Base-by-base conservation (phyloP, 2,113 vertebrate species). In the Scalopus aquaticus region DNA sequence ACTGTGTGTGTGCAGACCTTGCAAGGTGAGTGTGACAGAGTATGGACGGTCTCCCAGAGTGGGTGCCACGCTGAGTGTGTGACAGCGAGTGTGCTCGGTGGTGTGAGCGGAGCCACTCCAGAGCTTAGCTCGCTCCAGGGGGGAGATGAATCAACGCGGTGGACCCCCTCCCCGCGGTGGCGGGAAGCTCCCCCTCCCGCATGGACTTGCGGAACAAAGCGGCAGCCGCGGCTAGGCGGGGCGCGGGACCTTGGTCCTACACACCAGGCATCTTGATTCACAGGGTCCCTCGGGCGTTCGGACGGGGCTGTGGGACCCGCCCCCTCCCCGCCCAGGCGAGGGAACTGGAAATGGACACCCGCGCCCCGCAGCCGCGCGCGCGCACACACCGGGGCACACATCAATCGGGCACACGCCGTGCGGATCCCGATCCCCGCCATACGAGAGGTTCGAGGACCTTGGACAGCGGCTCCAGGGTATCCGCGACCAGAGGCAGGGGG, bases 101-200 rank as follows among this genome's bases (percentile, higher is more conserved):
- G 49, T 92, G 92, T 39, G 13, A 58, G 73, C 16, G 79, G 70
- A 93, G 46, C 72, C 85, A 44, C 77, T 69, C 12, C 32, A 90
- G 72, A 64, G 11, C 82, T 5, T 46, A 84, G 92, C 92, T 89
- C 28, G 74, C 70, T 69, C 87, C 42, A 15, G 88, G 51, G 67
- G 65, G 70, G 49, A 76, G 69, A 91, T 91, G 95, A 96, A 96
- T 87, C 96, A 80, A 93, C 39, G 83, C 90, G 42, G 79, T 15
- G 24, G 87, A 83, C 95, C 87, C 85, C 91, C 85, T 76, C 69
- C 77, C 69, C 51, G 82, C 69, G 9, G 82, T 93, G 93, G 93
- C 96, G 95, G 97, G 97, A 96, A 96, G 92, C 82, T 58, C 70
- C 95, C 94, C 91, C 93, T 91, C 76, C 84, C 70, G 64, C 60